Evolutionary conservation across 2,888 invertebrate species (phyloP).

Genomic region (Notocelia uddmanniana): DNA sequence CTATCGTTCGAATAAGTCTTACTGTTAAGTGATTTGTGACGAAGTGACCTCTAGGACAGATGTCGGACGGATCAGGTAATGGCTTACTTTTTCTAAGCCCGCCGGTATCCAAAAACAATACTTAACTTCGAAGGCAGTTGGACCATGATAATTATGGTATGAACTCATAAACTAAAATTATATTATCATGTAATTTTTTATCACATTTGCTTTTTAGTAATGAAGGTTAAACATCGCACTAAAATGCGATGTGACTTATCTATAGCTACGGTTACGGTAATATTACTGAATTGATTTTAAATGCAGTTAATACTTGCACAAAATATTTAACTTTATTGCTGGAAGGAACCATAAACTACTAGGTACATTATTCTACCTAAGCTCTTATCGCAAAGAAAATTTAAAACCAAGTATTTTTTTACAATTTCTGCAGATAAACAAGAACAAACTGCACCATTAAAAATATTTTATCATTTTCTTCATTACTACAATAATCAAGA

Average conservation of each 20-base stretch:
- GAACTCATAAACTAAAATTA: background rate
- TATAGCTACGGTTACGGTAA: background rate
- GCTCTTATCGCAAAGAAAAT: conserved; percentile 9
- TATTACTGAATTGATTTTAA: conserved; percentile 1
- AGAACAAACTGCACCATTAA: conserved; percentile 10
- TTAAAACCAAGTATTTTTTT: conserved; percentile 9
- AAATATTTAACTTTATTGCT: conserved; percentile 5
- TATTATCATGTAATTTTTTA: background rate
- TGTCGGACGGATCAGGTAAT: background rate
- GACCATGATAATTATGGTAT: background rate
- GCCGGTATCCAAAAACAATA: background rate
- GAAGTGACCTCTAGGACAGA: conserved; percentile 14
- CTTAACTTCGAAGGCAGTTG: background rate
- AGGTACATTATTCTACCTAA: background rate
- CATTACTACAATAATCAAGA: conserved; percentile 10
- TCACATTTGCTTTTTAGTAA: background rate
- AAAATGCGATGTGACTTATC: background rate
- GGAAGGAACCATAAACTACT: background rate
- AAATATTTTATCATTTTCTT: background rate
- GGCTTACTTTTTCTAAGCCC: background rate
- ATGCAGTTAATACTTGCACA: background rate
- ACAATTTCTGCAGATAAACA: conserved; percentile 32
- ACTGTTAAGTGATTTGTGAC: conserved; percentile 12
- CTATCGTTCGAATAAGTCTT: conserved; percentile 39
- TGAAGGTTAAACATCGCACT: background rate